These are phyloP conservation scores for Halictus quadricinctus DNA, from an alignment of 2,888 invertebrate genomes.

Conservation along the genomic window DNA sequence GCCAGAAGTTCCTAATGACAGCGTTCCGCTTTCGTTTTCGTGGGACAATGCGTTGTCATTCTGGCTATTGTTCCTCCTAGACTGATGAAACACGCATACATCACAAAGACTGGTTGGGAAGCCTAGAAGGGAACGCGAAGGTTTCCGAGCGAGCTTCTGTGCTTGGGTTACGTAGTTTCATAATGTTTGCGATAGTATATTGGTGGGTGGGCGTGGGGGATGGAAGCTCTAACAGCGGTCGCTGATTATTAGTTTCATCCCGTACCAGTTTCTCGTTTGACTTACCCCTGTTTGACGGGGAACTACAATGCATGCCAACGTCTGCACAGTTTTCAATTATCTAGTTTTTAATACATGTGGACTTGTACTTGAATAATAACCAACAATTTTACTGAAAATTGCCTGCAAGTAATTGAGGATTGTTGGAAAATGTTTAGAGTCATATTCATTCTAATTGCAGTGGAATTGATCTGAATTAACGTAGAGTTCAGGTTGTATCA, in stretches of 20 bases:
- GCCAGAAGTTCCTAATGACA: conserved; percentile 22
- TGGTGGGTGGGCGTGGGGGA: not conserved
- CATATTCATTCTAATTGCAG: no score
- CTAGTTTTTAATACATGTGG: not conserved
- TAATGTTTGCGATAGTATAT: not conserved
- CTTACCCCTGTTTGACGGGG: not conserved
- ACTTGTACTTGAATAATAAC: not conserved
- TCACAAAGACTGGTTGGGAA: not conserved
- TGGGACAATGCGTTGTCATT: conserved; percentile 41
- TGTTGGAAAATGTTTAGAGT: no score
- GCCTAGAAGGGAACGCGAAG: conserved; percentile 23
- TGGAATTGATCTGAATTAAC: no score
- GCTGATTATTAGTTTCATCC: conserved; percentile 13
- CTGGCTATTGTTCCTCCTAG: conserved; percentile 40
- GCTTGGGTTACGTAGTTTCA: not conserved
- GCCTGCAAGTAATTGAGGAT: not conserved
- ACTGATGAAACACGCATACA: conserved; percentile 24
- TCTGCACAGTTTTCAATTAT: not conserved
- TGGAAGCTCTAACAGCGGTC: not conserved
- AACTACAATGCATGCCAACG: not conserved
- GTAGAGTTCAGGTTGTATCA: no score
- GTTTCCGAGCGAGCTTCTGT: conserved; percentile 18
- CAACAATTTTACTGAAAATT: not conserved
- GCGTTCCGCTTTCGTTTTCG: conserved; percentile 25
- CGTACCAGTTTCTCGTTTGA: conserved; percentile 8